These are phyloP conservation scores for Eurosta solidaginis DNA, from an alignment of 1,140 invertebrate genomes.

Conservation along the genomic window DNA sequence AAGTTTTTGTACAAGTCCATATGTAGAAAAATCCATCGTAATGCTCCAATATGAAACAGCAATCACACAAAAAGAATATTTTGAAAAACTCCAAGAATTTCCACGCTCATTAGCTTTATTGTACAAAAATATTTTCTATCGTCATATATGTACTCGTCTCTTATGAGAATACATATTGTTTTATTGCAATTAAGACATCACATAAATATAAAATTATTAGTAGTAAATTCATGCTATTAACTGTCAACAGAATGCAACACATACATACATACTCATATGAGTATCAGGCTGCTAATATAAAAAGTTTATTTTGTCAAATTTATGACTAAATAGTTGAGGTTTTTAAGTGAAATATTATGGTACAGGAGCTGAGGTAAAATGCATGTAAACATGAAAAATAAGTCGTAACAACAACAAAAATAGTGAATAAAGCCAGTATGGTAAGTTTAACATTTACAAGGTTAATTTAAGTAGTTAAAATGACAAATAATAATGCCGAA, in stretches of 20 bases:
- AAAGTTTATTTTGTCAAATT: slow-evolving; percentile 20
- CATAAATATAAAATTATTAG: slow-evolving; percentile 34
- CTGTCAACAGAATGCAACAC: slow-evolving; percentile 28
- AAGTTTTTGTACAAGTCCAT: no score
- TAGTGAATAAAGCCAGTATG: neutral
- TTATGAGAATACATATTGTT: neutral
- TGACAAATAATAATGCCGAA: neutral
- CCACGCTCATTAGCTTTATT: no score
- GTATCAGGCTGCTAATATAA: neutral
- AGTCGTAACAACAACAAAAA: neutral
- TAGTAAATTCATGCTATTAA: slow-evolving; percentile 33
- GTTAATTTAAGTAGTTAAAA: slow-evolving; percentile 25
- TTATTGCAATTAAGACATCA: slow-evolving; percentile 32
- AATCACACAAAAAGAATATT: no score
- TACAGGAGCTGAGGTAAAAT: neutral
- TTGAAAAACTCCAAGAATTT: no score
- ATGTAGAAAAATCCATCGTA: no score
- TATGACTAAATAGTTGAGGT: slow-evolving; percentile 18
- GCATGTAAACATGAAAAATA: neutral
- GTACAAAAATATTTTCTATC: no score
- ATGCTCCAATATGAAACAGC: no score
- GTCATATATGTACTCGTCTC: no score
- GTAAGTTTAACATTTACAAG: slow-evolving; percentile 12
- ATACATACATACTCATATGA: neutral
- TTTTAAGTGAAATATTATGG: neutral